phyloP scores from a whole-genome alignment of 2,888 invertebrate species.

The Tipula confusa region DNA sequence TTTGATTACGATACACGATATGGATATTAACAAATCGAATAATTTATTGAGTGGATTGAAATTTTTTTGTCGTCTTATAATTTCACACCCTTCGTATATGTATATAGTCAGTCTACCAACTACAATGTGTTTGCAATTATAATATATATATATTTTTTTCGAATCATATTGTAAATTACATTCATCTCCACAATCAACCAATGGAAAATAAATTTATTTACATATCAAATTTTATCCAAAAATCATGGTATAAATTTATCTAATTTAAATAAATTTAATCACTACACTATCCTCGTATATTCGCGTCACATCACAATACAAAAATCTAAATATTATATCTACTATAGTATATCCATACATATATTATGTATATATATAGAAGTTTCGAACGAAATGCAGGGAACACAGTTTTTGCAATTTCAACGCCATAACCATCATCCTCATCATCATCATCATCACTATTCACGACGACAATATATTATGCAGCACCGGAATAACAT shows the following conservation, averaged over 20 bases:
- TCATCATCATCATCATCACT: background rate
- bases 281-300: background rate
- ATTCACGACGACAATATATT: background rate
- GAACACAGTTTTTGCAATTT: background rate
- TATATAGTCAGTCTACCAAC: too few species aligned
- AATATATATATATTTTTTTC: background rate
- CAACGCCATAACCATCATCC: background rate
- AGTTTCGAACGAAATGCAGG: background rate
- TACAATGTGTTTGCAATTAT: background rate
- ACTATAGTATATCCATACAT: too few species aligned
- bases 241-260: background rate
- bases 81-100: background rate
- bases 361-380: background rate
- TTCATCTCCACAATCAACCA: background rate
- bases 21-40: background rate
- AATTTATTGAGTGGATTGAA: too few species aligned
- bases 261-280: slow-evolving; percentile 3
- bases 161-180: background rate
- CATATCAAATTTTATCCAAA: slow-evolving; percentile 17
- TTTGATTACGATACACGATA: background rate
- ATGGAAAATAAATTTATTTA: background rate
- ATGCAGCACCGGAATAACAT: background rate
- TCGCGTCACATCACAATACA: background rate
- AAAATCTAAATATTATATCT: background rate
- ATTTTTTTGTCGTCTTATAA: background rate